These are phyloP conservation scores for Toxotes jaculatrix DNA, from an alignment of 2,113 vertebrate species.

Conservation along the genomic window DNA sequence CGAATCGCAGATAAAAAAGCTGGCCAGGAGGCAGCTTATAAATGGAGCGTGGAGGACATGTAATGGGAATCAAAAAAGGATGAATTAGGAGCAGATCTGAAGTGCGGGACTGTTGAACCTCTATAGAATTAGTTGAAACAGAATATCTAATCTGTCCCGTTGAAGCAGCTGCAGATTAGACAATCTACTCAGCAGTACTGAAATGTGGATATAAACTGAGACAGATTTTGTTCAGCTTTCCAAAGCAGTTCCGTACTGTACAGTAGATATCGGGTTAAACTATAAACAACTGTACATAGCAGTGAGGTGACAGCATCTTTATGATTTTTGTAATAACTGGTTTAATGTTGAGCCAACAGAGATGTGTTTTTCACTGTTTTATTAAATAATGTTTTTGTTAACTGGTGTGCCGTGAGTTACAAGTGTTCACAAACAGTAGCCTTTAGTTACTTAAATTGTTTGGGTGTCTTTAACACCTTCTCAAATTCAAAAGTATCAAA, in stretches of 20 bases:
- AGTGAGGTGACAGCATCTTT: conserved; percentile 14
- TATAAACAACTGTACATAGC: conserved; percentile 45
- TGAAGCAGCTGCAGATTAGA: not conserved
- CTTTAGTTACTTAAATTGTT: not conserved
- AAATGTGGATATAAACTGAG: not conserved
- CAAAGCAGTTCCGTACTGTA: conserved; percentile 34
- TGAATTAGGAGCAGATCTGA: not conserved
- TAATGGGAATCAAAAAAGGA: conserved; percentile 55
- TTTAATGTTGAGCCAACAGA: conserved; percentile 11
- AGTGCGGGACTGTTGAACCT: not conserved
- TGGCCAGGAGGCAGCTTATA: conserved; percentile 92
- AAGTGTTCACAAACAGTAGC: conserved; percentile 7
- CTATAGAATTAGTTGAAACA: not conserved
- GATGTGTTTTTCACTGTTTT: conserved; percentile 51
- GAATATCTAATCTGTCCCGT: conserved; percentile 1
- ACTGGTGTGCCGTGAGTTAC: not conserved
- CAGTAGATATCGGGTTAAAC: not conserved
- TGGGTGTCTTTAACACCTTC: not conserved
- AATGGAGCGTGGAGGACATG: conserved; percentile 99
- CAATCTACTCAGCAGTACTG: not conserved
- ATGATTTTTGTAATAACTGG: conserved; percentile 49
- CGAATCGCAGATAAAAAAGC: conserved; percentile 92
- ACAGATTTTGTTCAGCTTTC: not conserved
- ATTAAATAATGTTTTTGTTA: conserved; percentile 71
- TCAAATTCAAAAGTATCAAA: not conserved